phyloP scores from a whole-genome alignment of 2,797 vertebrate species.

The Micrastur ruficollis region DNA sequence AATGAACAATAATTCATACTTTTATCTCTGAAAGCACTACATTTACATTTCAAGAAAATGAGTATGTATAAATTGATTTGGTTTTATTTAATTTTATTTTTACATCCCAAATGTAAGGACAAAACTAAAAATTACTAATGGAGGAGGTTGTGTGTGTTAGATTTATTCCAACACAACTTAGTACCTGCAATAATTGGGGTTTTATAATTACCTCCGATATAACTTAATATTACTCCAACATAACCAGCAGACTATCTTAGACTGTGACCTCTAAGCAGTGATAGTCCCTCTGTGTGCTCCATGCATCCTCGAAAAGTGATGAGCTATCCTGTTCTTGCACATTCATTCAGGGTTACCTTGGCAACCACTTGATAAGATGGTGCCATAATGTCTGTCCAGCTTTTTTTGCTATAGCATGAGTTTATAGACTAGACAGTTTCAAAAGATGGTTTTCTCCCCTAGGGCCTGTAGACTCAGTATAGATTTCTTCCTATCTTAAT shows the following conservation, averaged over 20 bases:
- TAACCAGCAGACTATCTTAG: neutral
- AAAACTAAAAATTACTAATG: neutral
- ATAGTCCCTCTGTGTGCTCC: neutral
- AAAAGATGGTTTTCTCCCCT: neutral
- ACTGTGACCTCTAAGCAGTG: neutral
- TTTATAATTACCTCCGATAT: neutral
- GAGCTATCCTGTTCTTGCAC: neutral
- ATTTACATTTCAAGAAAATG: neutral
- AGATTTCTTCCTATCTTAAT: neutral
- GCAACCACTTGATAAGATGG: conserved; percentile 38
- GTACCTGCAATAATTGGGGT: neutral
- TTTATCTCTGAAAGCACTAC: neutral
- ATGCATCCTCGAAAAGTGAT: neutral
- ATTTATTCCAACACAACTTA: neutral
- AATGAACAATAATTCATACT: neutral
- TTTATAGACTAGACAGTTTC: neutral
- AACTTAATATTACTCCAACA: neutral
- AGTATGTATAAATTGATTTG: neutral
- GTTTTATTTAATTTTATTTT: neutral
- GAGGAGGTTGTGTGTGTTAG: neutral
- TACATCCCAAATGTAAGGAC: neutral
- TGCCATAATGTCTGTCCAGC: conserved; percentile 14
- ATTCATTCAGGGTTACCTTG: conserved; percentile 42
- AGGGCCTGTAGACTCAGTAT: neutral
- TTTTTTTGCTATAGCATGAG: neutral